Base-by-base conservation (phyloP, 2,888 invertebrate genomes). In the Apantesis nais region DNA sequence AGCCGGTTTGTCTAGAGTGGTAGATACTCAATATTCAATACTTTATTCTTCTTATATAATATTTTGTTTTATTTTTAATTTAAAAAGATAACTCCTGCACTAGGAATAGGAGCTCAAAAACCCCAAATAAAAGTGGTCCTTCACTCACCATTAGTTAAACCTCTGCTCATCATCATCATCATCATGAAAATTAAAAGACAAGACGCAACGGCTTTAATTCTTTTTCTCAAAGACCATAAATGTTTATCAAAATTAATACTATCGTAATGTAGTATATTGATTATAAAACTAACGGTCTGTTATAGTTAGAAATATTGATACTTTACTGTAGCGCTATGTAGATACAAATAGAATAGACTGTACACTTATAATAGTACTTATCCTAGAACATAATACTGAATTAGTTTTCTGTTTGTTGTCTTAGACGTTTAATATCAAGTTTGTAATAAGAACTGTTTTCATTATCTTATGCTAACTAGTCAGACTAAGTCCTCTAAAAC, bases 401-500 rank as follows among this genome's bases (percentile, higher is more conserved):
- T 25, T 55, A 25, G 25, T 25, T 55, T 25, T 25, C 12, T 55
- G 25, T 55, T 25, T 55, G 25, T 55, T 55, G 12, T 60, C 55
- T 65, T 25, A 34, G 34, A 37, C 58, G 39, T 39, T 55, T n/a
- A n/a, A 22, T n/a, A 62, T 64, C 63, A 44, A n/a, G 25, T 41
- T 64, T 64, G 16, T 52, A 52, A 52, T 52, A 52, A 52, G 9
- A n/a, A 52, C 48, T 52, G n/a, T 52, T 22, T 52, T 63, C 41
- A 41, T 41, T 41, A 63, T 41, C 14, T 41, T 63, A 41, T 63
- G 12, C 37, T 63, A n/a, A 52, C 48, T 52, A 52, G 48, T 52
- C 48, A 52, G 48, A 22, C n/a, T n/a, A 52, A 55, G 25, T 3
- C 55, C 25, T n/a, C n/a, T 55, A 52, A 48, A 52, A n/a, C 48